Base-by-base conservation (phyloP, 2,113 vertebrate species). In the Phalacrocorax pelagicus region DNA sequence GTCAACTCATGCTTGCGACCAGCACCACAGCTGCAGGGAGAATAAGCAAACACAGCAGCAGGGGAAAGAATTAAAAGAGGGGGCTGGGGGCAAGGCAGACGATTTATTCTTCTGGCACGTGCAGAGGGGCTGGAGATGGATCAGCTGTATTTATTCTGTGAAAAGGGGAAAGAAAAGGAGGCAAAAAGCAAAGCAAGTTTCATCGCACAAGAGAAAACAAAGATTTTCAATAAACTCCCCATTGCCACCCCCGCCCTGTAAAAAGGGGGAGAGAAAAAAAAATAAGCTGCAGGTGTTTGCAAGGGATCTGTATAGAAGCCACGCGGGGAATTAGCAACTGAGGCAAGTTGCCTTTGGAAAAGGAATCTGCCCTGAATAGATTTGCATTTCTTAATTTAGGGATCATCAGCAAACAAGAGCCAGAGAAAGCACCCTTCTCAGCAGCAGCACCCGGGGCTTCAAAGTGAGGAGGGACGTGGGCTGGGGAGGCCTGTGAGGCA, bases 121-220 rank as follows among this genome's bases (percentile, higher is more conserved):
- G 98, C 98, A 95, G 90, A 93, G 88, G 86, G 94, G 92, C 86
- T 94, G 65, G 94, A 52, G 94, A 94, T 95, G 95, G 96, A 97
- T 98, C 98, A 98, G 98, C 98, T 98, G 98, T 98, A 98, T 98
- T 98, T 98, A 97, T 96, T 98, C 96, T 96, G 96, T 97, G 95
- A 97, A 98, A 97, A 82, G 97, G 91, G 78, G 70, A 84, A 96
- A 95, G 88, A 97, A 97, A 97, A 90, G 94, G 71, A 96, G 81
- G 97, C 88, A 95, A 97, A 96, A 94, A 95, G 95, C 91, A 96
- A 97, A 97, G 96, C 93, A 94, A 97, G 95, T 96, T 94, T 95
- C 88, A 83, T 84, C n/a, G 85, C 86, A 94, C 52, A 66, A 91
- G 91, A 86, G 95, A 94, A 95, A 95, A 96, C 88, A 95, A 96